A percentile compares a stretch with the other conserved stretches of the same genome.
Conservation (phyloP, 2,888 invertebrate species). For the Drosophila falleni region DNA sequence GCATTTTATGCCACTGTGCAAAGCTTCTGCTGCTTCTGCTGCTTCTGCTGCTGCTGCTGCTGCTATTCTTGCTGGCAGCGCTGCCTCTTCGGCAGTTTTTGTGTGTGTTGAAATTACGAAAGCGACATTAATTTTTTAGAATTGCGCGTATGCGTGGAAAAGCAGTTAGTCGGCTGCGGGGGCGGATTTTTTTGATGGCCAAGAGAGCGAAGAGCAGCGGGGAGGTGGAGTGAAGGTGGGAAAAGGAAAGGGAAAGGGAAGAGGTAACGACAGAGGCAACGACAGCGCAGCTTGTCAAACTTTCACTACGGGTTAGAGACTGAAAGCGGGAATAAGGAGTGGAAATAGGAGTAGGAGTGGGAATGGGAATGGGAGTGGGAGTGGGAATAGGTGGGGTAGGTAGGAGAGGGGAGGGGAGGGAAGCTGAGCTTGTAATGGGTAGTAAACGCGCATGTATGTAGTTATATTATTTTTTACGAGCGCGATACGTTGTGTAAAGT, state of each 20-base stretch:
- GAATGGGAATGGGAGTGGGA: background rate
- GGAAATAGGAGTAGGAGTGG: background rate
- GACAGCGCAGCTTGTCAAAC: slow-evolving; percentile 61
- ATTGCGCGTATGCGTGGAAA: slow-evolving; percentile 75
- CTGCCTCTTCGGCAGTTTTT: slow-evolving; percentile 39
- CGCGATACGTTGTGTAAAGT: slow-evolving; percentile 78
- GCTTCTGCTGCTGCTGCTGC: background rate
- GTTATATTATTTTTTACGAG: slow-evolving; percentile 81
- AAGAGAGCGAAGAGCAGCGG: background rate
- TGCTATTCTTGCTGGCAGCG: slow-evolving; percentile 22
- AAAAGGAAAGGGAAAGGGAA: background rate
- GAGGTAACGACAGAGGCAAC: slow-evolving; percentile 2
- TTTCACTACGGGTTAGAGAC: slow-evolving; percentile 43
- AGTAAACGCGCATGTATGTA: slow-evolving; percentile 74
- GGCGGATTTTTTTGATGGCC: slow-evolving; percentile 1
- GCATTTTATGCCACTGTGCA: background rate
- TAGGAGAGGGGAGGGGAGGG: background rate
- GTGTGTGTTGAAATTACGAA: slow-evolving; percentile 77
- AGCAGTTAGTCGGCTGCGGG: slow-evolving; percentile 41
- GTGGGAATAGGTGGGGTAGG: background rate
- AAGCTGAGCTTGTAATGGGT: slow-evolving; percentile 63
- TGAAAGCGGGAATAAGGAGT: background rate
- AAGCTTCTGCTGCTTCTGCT: slow-evolving; percentile 7
- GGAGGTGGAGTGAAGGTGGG: background rate
- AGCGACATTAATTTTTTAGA: slow-evolving; percentile 83